Evolutionary conservation across 1,140 invertebrate species (phyloP), one percentile per base, ranked within the genome.

Genomic region (Gonioctena quinquepunctata): DNA sequence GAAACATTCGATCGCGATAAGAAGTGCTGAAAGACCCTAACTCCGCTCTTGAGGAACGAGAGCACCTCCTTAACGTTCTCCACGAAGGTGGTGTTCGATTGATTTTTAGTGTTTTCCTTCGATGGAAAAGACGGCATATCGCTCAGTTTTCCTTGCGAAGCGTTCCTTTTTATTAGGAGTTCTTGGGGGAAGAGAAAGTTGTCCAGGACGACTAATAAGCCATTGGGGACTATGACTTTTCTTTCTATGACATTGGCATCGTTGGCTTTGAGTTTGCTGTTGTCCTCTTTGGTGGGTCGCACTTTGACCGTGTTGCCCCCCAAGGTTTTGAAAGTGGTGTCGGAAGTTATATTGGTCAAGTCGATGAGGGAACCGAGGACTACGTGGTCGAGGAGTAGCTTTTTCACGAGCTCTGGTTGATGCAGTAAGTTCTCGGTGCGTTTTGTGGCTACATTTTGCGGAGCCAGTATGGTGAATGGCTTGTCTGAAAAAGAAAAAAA

Each of bases 11-110:
- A 87, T 73, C 86, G 84, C 3, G 85, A 85, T 52, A 90, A 82
- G 71, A 89, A 89, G 76, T 89, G 87, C 68, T 88, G 87, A 78
- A 90, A 90, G n/a, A 89, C 88, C 69, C 88, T 84, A 28, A 88
- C 88, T 27, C 88, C 88, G 27, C 85, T 87, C 77, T 89, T 88
- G 67, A 89, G 84, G 76, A 86, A 87, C 66, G 83, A 85, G 67
- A 89, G 75, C 64, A 89, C 88, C 70, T 88, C 86, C 77, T 86
- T 85, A 72, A 89, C 83, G 71, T 87, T 87, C 69, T 87, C 87
- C 26, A 87, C 79, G 76, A 88, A 88, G 28, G 83, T 83, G 65
- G 83, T 82, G 71, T 86, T 86, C 68, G 84, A 83, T 68, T 81
- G 81, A 74, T 84, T 79, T 23, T 80, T 78, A 49, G 74, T 77